Conservation (phyloP, 2,888 invertebrate genomes). For the Plagodis dolabraria region DNA sequence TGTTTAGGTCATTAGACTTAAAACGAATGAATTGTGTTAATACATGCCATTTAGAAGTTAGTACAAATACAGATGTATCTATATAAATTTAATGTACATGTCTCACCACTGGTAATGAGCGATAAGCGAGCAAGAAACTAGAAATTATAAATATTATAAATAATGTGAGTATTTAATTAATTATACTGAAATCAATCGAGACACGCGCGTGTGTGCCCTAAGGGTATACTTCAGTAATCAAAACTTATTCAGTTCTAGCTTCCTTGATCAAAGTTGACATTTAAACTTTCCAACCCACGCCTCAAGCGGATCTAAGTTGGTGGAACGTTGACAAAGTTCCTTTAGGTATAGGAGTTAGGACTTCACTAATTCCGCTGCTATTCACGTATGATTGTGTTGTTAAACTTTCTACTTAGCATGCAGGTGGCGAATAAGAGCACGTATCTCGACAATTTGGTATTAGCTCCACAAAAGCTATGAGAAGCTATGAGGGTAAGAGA, state of each 20-base stretch:
- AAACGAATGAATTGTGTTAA: too few species aligned
- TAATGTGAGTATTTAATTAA: too few species aligned
- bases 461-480: conserved; percentile 12
- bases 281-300: conserved; percentile 15
- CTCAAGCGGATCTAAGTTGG: conserved; percentile 18
- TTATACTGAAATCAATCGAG: too few species aligned
- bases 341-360: conserved; percentile 17
- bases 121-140: too few species aligned
- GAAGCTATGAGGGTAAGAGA: too few species aligned
- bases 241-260: background rate
- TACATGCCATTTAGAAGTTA: too few species aligned
- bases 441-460: conserved; percentile 14
- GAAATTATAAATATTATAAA: too few species aligned
- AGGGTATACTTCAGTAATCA: background rate
- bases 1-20: background rate
- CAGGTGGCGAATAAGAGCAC: conserved; percentile 25
- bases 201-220: too few species aligned
- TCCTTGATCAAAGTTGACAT: conserved; percentile 19
- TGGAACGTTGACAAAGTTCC: conserved; percentile 19
- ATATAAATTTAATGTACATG: background rate
- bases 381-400: conserved; percentile 27
- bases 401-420: conserved; percentile 30
- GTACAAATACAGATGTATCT: background rate
- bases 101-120: background rate
- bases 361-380: conserved; percentile 25